phyloP scores from a whole-genome alignment of 2,888 invertebrate species.

The Pogonocherus hispidulus region DNA sequence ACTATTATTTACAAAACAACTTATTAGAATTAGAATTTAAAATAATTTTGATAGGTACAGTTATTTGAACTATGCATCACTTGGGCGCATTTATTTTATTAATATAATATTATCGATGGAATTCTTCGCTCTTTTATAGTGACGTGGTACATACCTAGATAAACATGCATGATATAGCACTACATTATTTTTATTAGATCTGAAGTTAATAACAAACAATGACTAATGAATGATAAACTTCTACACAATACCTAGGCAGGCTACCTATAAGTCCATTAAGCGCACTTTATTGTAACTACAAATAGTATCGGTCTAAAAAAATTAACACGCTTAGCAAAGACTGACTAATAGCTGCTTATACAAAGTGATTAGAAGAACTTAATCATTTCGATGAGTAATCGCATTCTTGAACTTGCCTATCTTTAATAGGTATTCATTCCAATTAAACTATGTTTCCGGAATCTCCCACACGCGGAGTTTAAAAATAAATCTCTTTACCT shows the following conservation, averaged over 20 bases:
- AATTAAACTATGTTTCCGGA: not conserved
- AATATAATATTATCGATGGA: not conserved
- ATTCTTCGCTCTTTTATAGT: not conserved
- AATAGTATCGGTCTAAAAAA: not conserved
- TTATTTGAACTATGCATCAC: not conserved
- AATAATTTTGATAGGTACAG: not conserved
- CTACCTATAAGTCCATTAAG: not conserved
- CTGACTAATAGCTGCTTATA: not conserved
- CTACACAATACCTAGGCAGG: not conserved
- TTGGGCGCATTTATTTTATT: not conserved
- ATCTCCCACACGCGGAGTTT: not conserved
- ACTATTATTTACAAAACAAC: not conserved
- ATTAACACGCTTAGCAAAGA: not conserved
- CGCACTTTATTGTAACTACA: too few relatives aligned
- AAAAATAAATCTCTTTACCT: not conserved
- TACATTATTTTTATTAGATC: not conserved
- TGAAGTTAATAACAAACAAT: not conserved
- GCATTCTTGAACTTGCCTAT: not conserved
- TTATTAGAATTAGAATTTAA: not conserved
- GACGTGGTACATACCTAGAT: not conserved
- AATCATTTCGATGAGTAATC: not conserved
- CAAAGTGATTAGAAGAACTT: not conserved
- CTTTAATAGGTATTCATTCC: too few relatives aligned
- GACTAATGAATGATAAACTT: not conserved
- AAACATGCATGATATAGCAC: too few relatives aligned